These are phyloP conservation scores for Caenorhabditis sp. DNA, from an alignment of 2,888 invertebrate species.

Conservation along the genomic window DNA sequence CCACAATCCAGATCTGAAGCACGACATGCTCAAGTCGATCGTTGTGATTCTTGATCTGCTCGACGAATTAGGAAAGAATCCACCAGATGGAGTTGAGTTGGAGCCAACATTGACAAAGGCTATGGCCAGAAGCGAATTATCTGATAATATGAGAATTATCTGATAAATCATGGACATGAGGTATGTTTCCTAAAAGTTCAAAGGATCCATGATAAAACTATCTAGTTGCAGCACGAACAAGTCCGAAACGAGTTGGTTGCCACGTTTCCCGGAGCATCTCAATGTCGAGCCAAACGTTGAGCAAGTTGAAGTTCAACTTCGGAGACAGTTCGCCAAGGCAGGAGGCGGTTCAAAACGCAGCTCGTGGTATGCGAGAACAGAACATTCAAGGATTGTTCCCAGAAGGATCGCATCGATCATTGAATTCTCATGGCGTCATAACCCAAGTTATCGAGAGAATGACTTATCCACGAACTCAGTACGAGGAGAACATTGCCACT, in stretches of 20 bases:
- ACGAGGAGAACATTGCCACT: slow-evolving; percentile 49
- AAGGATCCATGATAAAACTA: no score
- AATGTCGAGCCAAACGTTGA: neutral
- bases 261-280: neutral
- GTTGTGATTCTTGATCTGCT: no score
- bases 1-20: no score
- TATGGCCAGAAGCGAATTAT: no score
- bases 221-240: neutral
- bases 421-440: slow-evolving; percentile 3
- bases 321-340: neutral
- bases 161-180: slow-evolving; percentile 42
- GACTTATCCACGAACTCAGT: slow-evolving; percentile 13
- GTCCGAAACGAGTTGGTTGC: neutral
- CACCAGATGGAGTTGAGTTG: no score
- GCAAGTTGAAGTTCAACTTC: neutral
- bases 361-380: neutral
- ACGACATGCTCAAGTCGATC: no score
- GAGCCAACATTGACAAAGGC: no score
- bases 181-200: no score
- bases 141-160: slow-evolving; percentile 65
- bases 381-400: neutral
- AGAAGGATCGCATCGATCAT: neutral
- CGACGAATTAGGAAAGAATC: no score
- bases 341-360: neutral
- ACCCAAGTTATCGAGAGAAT: slow-evolving; percentile 21